phyloP scores from a whole-genome alignment of 2,113 vertebrate species.

The Alethe diademata region DNA sequence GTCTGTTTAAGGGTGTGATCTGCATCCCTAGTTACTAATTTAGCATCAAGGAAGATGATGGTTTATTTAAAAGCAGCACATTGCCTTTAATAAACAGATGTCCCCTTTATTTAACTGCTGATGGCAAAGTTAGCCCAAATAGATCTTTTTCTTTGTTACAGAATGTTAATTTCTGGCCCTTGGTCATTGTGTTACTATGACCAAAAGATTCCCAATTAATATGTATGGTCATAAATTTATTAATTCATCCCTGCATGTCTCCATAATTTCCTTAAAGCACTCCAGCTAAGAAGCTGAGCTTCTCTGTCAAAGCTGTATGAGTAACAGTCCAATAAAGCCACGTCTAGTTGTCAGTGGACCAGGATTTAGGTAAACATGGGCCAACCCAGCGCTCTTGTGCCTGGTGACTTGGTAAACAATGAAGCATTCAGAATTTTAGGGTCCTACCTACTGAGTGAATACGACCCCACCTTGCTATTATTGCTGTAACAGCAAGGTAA shows the following conservation, averaged over 20 bases:
- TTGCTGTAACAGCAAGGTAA: constrained; percentile 56
- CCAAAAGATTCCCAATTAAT: constrained; percentile 52
- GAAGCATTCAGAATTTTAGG: constrained; percentile 54
- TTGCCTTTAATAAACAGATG: constrained; percentile 71
- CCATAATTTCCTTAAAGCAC: constrained; percentile 17
- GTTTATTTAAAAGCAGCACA: constrained; percentile 74
- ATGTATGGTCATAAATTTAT: constrained; percentile 20
- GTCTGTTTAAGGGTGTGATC: constrained; percentile 60
- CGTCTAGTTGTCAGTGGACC: constrained; percentile 62
- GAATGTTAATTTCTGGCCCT: constrained; percentile 63
- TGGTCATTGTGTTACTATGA: constrained; percentile 52
- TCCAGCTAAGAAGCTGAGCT: constrained; percentile 44
- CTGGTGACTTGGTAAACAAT: constrained; percentile 59
- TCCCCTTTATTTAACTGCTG: constrained; percentile 68
- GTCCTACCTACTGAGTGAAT: constrained; percentile 46
- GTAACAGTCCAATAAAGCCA: constrained; percentile 56
- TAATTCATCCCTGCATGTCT: constrained; percentile 7
- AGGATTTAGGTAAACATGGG: constrained; percentile 63
- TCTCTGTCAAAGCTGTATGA: constrained; percentile 58
- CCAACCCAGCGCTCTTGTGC: constrained; percentile 55
- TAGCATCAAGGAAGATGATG: constrained; percentile 64
- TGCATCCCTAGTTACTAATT: constrained; percentile 69
- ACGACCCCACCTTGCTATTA: constrained; percentile 40
- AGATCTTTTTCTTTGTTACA: constrained; percentile 20
- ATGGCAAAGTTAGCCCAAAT: constrained; percentile 53